These are phyloP conservation scores for Melospiza melodia DNA, from an alignment of 2,113 vertebrate species.

Conservation along the genomic window DNA sequence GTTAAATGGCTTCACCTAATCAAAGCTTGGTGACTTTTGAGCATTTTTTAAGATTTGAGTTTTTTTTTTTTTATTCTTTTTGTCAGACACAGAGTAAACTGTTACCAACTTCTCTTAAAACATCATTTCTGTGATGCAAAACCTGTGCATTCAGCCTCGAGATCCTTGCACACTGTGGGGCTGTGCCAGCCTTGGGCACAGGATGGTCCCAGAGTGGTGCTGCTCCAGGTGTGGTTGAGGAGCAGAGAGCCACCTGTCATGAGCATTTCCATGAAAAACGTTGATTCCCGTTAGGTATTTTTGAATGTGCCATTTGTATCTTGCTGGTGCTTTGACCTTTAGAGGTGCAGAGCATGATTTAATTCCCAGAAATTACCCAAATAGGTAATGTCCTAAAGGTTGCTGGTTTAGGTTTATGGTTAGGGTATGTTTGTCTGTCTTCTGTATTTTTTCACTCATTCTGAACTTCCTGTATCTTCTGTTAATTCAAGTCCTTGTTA, in stretches of 20 bases:
- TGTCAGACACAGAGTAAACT: not conserved
- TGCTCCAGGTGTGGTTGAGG: not conserved
- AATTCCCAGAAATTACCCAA: not conserved
- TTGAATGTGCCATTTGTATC: not conserved
- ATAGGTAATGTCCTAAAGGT: not conserved
- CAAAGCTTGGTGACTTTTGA: not conserved
- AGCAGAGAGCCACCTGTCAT: not conserved
- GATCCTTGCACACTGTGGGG: not conserved
- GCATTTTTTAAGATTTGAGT: not conserved
- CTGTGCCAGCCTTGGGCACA: fast-evolving
- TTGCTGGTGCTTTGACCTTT: not conserved
- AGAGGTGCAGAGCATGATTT: not conserved
- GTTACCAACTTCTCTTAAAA: not conserved
- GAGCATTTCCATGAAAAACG: not conserved
- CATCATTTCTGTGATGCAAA: not conserved
- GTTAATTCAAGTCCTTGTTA: not conserved
- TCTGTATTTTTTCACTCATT: fast-evolving
- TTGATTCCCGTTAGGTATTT: not conserved
- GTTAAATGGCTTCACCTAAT: too few relatives aligned
- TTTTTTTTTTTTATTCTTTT: not conserved
- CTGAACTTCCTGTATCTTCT: not conserved
- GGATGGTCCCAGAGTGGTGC: not conserved
- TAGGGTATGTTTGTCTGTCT: not conserved
- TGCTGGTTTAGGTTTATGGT: not conserved
- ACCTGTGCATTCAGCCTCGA: not conserved